Conservation (phyloP, 92 coral and sea anemone species). For the Parazoanthus atlanticus region DNA sequence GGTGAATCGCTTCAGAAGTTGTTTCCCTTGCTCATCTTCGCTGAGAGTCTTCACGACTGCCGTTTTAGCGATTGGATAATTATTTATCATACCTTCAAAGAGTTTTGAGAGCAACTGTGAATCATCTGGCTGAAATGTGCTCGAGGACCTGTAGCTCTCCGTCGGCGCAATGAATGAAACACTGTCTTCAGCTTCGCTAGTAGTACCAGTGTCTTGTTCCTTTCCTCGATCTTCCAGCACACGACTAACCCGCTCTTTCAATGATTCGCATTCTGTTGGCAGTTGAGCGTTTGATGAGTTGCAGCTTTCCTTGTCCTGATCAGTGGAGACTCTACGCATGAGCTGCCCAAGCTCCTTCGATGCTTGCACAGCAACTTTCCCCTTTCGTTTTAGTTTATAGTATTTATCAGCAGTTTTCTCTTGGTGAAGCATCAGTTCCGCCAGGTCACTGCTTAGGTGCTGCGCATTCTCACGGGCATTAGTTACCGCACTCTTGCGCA, state of each 20-base stretch:
- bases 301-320: not conserved
- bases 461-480: not conserved
- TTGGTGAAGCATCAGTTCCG: no score
- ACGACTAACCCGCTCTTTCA: not conserved
- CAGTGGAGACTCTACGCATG: not conserved
- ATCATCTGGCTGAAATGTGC: not conserved
- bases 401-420: slow-evolving; percentile 34
- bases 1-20: slow-evolving; percentile 6
- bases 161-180: not conserved
- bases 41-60: slow-evolving; percentile 1
- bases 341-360: slow-evolving; percentile 2
- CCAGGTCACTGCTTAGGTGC: slow-evolving; percentile 1
- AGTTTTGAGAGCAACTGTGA: not conserved
- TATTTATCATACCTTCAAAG: slow-evolving; percentile 3
- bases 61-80: not conserved
- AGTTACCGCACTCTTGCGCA: slow-evolving; percentile 33
- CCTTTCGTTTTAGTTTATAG: not conserved
- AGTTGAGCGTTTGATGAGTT: not conserved
- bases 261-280: not conserved
- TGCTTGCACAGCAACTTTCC: slow-evolving; percentile 15
- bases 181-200: not conserved
- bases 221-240: not conserved
- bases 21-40: not conserved
- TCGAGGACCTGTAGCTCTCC: not conserved
- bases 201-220: not conserved